Evolutionary conservation across 2,888 invertebrate genomes (phyloP), one percentile per base, ranked within the genome.

Genomic region (Scaptomyza cyrtandrae): DNA sequence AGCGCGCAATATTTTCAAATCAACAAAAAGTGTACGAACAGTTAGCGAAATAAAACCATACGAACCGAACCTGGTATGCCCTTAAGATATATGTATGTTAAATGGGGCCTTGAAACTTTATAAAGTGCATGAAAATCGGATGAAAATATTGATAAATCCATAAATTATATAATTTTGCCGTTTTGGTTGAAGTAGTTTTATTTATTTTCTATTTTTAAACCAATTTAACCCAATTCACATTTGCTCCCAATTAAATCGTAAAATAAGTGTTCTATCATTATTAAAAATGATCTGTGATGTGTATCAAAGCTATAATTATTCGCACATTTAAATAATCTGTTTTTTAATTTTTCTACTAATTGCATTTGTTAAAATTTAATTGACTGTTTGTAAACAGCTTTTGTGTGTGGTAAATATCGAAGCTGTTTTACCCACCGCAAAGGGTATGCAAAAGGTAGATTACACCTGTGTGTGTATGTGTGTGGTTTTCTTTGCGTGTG

Each of bases 401-500:
- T 66, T 55, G 16, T 58, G 19, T n/a, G 33, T 33, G 58, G n/a
- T 61, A 31, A 46, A 61, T 58, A 39, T 63, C 24, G 24, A 35
- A 64, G 57, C 45, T 56, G 55, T 59, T 54, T 67, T 61, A 48
- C 44, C 48, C 64, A n/a, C 14, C 6, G 49, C 29, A 45, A 43
- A 65, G 65, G 57, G 63, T 63, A 69, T 69, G 58, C 11, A 57
- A 73, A 41, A 85, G 71, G 68, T 65, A 87, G 67, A 72, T 75
- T 73, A 70, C 78, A 80, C 81, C 69, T 88, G 85, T 60, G 19
- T 72, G 49, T 55, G 70, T 60, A 27, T 72, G 49, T 55, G 70
- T 43, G 31, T 9, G 35, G 29, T 49, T 60, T 49, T 46, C 52
- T 52, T 52, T 45, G 44, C 43, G 24, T 53, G 6, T 60, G 16